phyloP scores from a whole-genome alignment of 2,888 invertebrate genomes.

The Drosophila buzzatii region DNA sequence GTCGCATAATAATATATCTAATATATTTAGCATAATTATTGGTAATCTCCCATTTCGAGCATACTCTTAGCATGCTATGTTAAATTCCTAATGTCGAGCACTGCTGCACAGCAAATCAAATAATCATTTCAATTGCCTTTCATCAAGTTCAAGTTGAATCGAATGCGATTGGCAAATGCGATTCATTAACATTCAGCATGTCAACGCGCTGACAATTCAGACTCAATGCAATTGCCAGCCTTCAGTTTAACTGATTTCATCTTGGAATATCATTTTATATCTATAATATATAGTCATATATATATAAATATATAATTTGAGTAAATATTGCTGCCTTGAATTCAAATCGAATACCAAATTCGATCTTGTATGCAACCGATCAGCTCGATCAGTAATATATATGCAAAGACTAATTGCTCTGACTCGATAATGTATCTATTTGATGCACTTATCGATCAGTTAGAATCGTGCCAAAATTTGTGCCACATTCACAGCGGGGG shows the following conservation, averaged over 20 bases:
- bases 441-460: slow-evolving; percentile 51
- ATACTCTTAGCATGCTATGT: not conserved
- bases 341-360: slow-evolving; percentile 37
- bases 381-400: slow-evolving; percentile 58
- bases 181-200: slow-evolving; percentile 71
- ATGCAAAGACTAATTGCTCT: slow-evolving; percentile 64
- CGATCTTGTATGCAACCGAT: slow-evolving; percentile 62
- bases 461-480: slow-evolving; percentile 68
- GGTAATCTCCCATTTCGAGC: no score
- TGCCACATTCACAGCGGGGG: slow-evolving; percentile 59
- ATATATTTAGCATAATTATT: no score
- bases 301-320: slow-evolving; percentile 27
- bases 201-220: slow-evolving; percentile 63
- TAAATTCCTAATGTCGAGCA: not conserved
- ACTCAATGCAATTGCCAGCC: slow-evolving; percentile 65
- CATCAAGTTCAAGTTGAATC: slow-evolving; percentile 43
- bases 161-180: slow-evolving; percentile 35
- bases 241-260: slow-evolving; percentile 70
- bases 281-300: slow-evolving; percentile 33
- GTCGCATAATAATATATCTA: not conserved
- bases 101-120: not conserved
- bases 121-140: slow-evolving; percentile 34
- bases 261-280: slow-evolving; percentile 62
- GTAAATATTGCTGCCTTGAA: slow-evolving; percentile 54
- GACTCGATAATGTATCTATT: slow-evolving; percentile 41